Percentiles rank a stretch among this genome's conserved stretches.
Evolutionary conservation across 2,888 invertebrate species (phyloP).

Genomic region (Campoplex nolae): DNA sequence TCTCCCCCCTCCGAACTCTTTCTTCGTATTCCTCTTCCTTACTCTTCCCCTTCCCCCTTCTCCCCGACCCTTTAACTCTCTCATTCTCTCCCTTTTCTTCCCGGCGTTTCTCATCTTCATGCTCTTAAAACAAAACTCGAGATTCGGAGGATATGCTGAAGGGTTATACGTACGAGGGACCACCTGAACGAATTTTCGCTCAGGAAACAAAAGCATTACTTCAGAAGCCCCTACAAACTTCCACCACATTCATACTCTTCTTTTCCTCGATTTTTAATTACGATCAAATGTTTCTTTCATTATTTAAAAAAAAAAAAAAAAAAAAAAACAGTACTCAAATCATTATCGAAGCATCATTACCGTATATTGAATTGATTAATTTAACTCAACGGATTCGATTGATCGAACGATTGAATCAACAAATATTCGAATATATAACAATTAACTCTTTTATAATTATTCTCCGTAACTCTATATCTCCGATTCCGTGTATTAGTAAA

Average conservation of each 20-base stretch:
- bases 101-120: constrained; percentile 31
- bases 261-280: not conserved
- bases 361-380: too few species aligned
- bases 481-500: not conserved
- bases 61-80: constrained; percentile 23
- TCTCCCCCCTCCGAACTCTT: not conserved
- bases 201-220: constrained; percentile 4
- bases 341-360: too few species aligned
- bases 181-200: constrained; percentile 38
- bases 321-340: too few species aligned
- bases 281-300: not conserved
- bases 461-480: too few species aligned
- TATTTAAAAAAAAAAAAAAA: not conserved
- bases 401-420: too few species aligned
- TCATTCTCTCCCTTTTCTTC: constrained; percentile 40
- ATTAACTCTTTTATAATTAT: too few species aligned
- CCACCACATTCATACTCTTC: not conserved
- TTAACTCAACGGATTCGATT: too few species aligned
- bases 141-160: constrained; percentile 4
- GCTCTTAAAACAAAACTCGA: constrained; percentile 13
- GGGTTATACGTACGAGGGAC: constrained; percentile 12
- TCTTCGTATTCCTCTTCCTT: not conserved
- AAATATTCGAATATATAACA: too few species aligned
- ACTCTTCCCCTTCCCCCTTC: not conserved
- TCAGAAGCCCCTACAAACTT: not conserved